Base-by-base conservation (phyloP, 2,113 vertebrate species). In the Tonatia bakeri region DNA sequence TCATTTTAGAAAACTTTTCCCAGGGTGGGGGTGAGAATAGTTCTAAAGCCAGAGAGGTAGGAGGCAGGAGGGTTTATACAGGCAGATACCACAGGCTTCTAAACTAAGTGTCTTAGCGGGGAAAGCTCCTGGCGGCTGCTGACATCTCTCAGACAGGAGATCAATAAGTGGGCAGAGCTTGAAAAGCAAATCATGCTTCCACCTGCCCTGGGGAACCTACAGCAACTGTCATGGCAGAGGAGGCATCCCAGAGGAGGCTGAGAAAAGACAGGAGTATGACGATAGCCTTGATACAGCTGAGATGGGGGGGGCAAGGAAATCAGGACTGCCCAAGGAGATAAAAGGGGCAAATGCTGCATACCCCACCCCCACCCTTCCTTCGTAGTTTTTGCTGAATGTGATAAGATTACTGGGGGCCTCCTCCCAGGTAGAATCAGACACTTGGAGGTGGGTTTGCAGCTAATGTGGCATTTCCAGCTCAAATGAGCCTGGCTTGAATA, bases 81-180 rank as follows among this genome's bases (percentile, higher is more conserved):
- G 81, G 90, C 95, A 95, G 94, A 94, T 95, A 92, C 95, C 95
- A 77, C 94, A 90, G 96, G 93, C 95, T 97, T 96, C 95, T 91
- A 91, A 97, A 95, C 94, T 96, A 98, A 96, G 96, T 91, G 96
- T 94, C 96, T 95, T 90, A 92, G 96, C 20, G 1, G 77, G 54
- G 94, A 97, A 79, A 95, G 96, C 95, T 97, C 95, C 92, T 1
- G 90, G 97, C 94, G 90, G 95, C 95, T 92, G 95, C 97, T 98
- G 97, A 97, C 97, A 97, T 97, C 97, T 97, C 96, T 97, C 91
- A 96, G 97, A 97, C 97, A 97, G 96, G 87, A 97, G 97, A 98
- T 98, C 97, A 97, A 97, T 98, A 97, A 97, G 85, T 97, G 97
- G 97, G 97, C 93, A 97, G 97, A 97, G 92, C 95, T 96, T 97